These are phyloP conservation scores for Sebastes iracundus DNA, from an alignment of 2,797 vertebrate species.

Conservation along the genomic window DNA sequence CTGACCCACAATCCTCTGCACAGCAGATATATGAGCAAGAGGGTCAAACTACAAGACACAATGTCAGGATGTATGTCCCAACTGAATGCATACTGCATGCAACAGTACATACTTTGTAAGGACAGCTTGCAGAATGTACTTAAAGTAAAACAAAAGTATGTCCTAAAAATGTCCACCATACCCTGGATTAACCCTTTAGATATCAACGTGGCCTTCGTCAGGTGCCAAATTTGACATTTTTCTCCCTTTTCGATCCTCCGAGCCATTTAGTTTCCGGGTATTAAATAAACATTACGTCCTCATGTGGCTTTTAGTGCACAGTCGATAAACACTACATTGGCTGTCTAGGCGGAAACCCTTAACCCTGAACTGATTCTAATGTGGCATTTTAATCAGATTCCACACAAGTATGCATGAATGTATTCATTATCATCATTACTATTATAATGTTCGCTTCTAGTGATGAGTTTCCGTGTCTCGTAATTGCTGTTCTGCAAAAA, in stretches of 20 bases:
- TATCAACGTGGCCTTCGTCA: background rate
- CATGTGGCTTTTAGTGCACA: constrained; percentile 31
- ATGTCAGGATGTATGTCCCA: no score
- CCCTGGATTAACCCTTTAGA: background rate
- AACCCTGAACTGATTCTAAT: constrained; percentile 65
- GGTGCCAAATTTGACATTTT: background rate
- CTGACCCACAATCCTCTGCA: no score
- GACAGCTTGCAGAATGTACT: no score
- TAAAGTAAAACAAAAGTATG: background rate
- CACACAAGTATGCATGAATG: constrained; percentile 42
- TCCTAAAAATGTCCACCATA: background rate
- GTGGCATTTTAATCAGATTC: constrained; percentile 66
- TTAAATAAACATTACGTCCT: constrained; percentile 21
- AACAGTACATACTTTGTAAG: no score
- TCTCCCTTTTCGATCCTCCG: background rate
- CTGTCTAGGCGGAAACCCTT: constrained; percentile 31
- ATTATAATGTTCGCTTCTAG: constrained; percentile 47
- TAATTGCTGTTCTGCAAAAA: constrained; percentile 58
- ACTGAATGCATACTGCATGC: no score
- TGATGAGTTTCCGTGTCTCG: constrained; percentile 56
- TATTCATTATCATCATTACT: constrained; percentile 57
- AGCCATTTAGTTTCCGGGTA: background rate
- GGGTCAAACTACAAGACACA: no score
- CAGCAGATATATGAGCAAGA: no score
- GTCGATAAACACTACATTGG: constrained; percentile 33